Evolutionary conservation across 37 sponge, comb jelly and placozoan species (phyloP).

Genomic region (Spongilla lacustris): DNA sequence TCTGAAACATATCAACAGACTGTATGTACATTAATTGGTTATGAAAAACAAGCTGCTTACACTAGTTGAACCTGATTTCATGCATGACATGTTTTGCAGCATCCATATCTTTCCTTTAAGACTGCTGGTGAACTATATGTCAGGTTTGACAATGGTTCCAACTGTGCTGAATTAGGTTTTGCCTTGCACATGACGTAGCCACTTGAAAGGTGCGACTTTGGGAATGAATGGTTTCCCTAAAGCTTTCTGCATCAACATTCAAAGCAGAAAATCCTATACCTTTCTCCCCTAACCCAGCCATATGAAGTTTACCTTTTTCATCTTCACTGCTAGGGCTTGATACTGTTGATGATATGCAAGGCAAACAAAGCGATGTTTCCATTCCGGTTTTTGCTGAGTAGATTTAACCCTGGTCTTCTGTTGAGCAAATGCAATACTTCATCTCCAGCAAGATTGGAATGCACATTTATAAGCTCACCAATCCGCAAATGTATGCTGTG

Average conservation of each 20-base stretch:
- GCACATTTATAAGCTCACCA: no score
- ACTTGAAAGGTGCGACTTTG: no score
- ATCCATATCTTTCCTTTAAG: constrained; percentile 49
- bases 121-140: constrained; percentile 16
- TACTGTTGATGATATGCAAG: constrained; percentile 39
- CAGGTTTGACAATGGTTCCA: constrained; percentile 37
- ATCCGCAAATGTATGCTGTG: no score
- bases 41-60: no score
- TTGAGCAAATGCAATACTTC: no score
- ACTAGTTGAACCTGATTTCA: no score
- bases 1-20: no score
- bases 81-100: constrained; percentile 24
- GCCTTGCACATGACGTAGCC: no score
- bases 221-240: constrained; percentile 11
- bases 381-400: neutral
- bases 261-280: constrained; percentile 31
- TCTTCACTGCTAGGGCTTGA: constrained; percentile 39
- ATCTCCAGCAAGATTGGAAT: no score
- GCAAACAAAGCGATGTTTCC: constrained; percentile 63
- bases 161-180: neutral
- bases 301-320: constrained; percentile 42
- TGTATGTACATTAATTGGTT: no score
- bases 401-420: no score
- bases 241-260: constrained; percentile 7
- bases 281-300: constrained; percentile 62